Conservation (phyloP, 2,888 invertebrate species). For the Nebria salina region DNA sequence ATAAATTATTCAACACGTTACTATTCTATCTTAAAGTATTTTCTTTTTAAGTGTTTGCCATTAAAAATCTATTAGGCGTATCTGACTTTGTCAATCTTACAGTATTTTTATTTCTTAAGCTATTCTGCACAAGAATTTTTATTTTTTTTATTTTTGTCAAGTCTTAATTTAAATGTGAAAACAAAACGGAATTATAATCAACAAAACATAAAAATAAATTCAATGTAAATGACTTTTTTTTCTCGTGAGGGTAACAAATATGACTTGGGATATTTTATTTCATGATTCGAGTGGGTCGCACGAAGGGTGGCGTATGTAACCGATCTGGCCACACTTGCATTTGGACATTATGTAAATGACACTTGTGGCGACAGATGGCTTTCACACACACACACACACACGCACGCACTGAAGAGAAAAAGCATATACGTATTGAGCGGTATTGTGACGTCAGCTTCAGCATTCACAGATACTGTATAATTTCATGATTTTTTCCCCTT, state of each 20-base stretch:
- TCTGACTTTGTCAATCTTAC: not conserved
- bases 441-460: conserved; percentile 7
- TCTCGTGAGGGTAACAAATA: not conserved
- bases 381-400: conserved; percentile 27
- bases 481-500: conserved; percentile 5
- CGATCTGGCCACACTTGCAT: conserved; percentile 32
- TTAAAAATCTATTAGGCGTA: not conserved
- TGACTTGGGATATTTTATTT: not conserved
- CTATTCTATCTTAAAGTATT: not conserved
- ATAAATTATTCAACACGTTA: not conserved
- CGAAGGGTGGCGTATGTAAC: not conserved
- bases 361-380: conserved; percentile 42
- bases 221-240: not conserved
- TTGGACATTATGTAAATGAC: conserved; percentile 47
- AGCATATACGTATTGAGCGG: not conserved
- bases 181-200: not conserved
- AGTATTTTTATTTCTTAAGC: not conserved
- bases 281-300: not conserved
- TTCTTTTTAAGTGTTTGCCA: not conserved
- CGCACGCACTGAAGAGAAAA: conserved; percentile 14
- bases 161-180: no score
- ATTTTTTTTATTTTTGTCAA: no score
- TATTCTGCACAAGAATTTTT: no score
- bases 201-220: not conserved
- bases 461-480: conserved; percentile 22